Base-by-base conservation (phyloP, 2,888 invertebrate genomes). In the Halictus ligatus region DNA sequence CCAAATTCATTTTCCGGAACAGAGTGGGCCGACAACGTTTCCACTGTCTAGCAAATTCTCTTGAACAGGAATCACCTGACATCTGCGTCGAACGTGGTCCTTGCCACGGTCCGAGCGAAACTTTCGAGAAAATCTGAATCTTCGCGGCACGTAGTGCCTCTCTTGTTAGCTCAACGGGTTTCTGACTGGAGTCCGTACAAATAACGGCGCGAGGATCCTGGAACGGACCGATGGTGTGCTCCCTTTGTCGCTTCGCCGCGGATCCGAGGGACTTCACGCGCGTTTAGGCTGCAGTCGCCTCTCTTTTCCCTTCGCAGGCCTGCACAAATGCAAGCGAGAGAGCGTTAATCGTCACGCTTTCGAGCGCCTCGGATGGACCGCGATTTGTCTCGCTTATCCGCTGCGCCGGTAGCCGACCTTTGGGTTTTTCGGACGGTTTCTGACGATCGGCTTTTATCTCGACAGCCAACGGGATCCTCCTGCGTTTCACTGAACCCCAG, bases 311-410 rank as follows among this genome's bases (percentile, higher is more conserved):
- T 40, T 40, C 40, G 21, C 21, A 7, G 21, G 0, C n/a, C 35
- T 2, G 35, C 7, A 21, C 69, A 40, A 5, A 43, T 69, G 69
- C 69, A 69, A 35, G 35, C 40, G 40, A 69, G 40, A 64, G 46
- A 77, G 80, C 58, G 60, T n/a, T 83, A 84, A 87, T 90, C 90
- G 90, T 90, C 86, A 90, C 87, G 90, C 86, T 89, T 90, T 85
- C 85, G 83, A 81, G 48, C 72, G 74, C 25, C 81, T 75, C 60
- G 18, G 83, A 75, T 72, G 72, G 69, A 40, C 85, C 72, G 35
- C 88, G 84, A 90, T 90, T 90, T 86, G 90, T 81, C 86, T 81
- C 89, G 88, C 88, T 84, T 71, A 79, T 83, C 80, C 86, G 75
- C 50, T 1, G 43, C 43, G 43, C 89, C 85, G 86, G 86, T 89